These are phyloP conservation scores for Atherinomorus stipes DNA, from an alignment of 2,113 vertebrate genomes.

Conservation along the genomic window DNA sequence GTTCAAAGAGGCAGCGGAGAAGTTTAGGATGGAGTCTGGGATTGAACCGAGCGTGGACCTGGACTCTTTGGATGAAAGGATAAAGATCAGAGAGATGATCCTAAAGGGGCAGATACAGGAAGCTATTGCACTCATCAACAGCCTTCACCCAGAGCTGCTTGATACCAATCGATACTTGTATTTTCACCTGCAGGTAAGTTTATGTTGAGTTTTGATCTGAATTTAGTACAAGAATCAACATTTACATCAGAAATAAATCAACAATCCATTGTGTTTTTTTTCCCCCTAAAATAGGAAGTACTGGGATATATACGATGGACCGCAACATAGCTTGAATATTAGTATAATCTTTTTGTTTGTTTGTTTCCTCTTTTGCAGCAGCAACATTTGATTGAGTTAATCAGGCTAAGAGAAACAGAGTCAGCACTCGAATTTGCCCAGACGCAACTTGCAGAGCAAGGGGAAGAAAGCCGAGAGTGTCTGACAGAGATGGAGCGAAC, in stretches of 20 bases:
- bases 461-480: conserved; percentile 97
- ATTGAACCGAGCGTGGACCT: conserved; percentile 98
- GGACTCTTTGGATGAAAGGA: conserved; percentile 96
- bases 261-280: conserved; percentile 8
- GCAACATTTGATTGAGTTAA: conserved; percentile 98
- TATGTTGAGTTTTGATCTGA: background rate
- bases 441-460: conserved; percentile 97
- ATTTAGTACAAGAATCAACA: background rate
- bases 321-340: background rate
- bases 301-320: too few species aligned
- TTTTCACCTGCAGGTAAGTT: conserved; percentile 93
- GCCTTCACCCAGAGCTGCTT: conserved; percentile 94
- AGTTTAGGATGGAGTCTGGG: conserved; percentile 98
- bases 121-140: conserved; percentile 96
- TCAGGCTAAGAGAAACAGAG: conserved; percentile 96
- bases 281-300: background rate
- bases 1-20: conserved; percentile 98
- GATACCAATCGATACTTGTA: conserved; percentile 98
- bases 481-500: conserved; percentile 99
- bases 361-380: conserved; percentile 82
- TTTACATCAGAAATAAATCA: too few species aligned
- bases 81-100: conserved; percentile 99
- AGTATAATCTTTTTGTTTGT: too few species aligned
- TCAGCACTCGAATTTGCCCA: conserved; percentile 98
- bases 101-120: conserved; percentile 98